Evolutionary conservation across 1,140 invertebrate species (phyloP).

Genomic region (Holotrichia oblita): DNA sequence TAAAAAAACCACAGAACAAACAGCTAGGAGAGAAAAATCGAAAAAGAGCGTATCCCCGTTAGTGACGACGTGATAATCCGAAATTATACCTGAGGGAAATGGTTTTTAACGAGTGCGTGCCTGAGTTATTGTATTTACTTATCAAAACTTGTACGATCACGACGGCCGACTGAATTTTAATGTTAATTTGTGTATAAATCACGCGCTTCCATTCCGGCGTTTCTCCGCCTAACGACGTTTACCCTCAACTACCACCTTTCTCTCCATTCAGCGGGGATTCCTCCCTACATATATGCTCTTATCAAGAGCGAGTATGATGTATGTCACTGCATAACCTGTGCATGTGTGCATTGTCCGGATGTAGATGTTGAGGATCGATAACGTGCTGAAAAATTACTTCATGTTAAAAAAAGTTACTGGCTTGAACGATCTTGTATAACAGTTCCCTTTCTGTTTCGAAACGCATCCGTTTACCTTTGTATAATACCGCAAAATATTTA

Average conservation of each 20-base stretch:
- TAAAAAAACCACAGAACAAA: too few relatives aligned
- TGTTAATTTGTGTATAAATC: slow-evolving; percentile 33
- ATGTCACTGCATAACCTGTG: neutral
- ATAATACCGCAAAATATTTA: too few relatives aligned
- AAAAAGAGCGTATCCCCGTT: neutral
- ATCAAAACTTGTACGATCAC: slow-evolving; percentile 22
- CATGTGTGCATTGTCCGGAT: neutral
- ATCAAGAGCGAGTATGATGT: neutral
- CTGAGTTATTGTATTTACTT: slow-evolving; percentile 21
- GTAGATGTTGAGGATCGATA: slow-evolving; percentile 3
- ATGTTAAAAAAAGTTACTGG: neutral
- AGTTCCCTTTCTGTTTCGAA: too few relatives aligned
- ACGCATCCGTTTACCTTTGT: too few relatives aligned
- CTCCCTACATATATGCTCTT: neutral
- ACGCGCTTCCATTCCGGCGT: neutral
- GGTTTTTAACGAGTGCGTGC: slow-evolving; percentile 18
- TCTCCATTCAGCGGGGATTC: neutral
- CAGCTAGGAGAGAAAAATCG: neutral
- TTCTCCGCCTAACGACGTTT: neutral
- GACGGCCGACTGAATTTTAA: slow-evolving; percentile 18
- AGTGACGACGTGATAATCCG: slow-evolving; percentile 26
- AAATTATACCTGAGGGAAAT: slow-evolving; percentile 27
- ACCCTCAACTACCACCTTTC: neutral
- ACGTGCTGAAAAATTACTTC: neutral
- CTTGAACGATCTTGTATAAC: too few relatives aligned